Conservation (phyloP, 2,888 invertebrate species). For the Magallana nippona region DNA sequence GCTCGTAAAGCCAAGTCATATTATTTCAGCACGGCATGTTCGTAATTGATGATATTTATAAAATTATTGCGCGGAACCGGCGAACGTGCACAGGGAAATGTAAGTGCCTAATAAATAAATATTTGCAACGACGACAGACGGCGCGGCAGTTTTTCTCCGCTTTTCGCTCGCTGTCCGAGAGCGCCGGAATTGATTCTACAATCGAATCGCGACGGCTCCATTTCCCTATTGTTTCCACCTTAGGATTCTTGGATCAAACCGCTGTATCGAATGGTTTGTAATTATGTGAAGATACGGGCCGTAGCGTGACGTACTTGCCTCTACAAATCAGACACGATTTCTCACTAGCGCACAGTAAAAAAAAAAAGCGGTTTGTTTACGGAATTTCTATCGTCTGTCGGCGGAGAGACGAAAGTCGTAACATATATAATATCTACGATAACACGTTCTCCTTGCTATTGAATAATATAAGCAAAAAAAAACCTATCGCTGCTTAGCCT, state of each 20-base stretch:
- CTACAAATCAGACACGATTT: conserved; percentile 31
- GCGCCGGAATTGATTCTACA: conserved; percentile 20
- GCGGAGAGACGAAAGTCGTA: conserved; percentile 16
- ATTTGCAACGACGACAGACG: conserved; percentile 31
- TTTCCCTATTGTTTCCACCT: conserved; percentile 24
- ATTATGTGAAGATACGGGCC: conserved; percentile 28
- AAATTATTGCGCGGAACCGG: conserved; percentile 32
- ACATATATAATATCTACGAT: conserved; percentile 6
- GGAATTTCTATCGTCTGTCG: conserved; percentile 29
- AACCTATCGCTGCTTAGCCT: neutral
- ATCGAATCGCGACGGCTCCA: conserved; percentile 18
- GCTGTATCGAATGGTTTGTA: conserved; percentile 21
- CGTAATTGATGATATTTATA: conserved; percentile 33
- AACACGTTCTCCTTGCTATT: neutral
- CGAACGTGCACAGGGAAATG: conserved; percentile 25
- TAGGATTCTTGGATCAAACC: neutral
- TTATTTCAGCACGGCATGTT: conserved; percentile 25
- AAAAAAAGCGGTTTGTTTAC: conserved; percentile 15
- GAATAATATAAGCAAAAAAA: neutral
- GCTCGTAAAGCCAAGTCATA: conserved; percentile 11
- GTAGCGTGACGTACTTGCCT: conserved; percentile 10
- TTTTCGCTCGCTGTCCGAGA: conserved; percentile 16
- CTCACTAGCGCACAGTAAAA: conserved; percentile 14
- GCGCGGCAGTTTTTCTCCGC: conserved; percentile 6
- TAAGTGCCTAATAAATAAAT: conserved; percentile 35